Evolutionary conservation across 2,113 vertebrate genomes (phyloP).

Genomic region (Xiphophorus maculatus): DNA sequence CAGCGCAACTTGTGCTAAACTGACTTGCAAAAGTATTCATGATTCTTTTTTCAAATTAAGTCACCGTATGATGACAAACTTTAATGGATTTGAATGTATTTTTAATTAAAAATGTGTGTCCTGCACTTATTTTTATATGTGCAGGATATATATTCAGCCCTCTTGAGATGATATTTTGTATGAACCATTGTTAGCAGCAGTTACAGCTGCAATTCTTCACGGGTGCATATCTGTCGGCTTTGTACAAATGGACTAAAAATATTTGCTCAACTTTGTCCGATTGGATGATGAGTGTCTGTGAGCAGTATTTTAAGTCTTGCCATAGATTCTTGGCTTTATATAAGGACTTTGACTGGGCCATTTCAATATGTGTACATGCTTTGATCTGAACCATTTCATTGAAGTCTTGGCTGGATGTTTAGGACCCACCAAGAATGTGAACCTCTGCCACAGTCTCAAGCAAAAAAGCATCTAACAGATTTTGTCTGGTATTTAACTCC

Average conservation of each 20-base stretch:
- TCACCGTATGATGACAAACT: neutral
- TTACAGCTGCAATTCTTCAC: neutral
- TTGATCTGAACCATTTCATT: neutral
- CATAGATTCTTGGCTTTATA: neutral
- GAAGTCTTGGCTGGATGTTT: neutral
- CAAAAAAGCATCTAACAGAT: neutral
- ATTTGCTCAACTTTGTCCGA: neutral
- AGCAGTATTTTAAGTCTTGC: neutral
- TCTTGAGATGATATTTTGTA: neutral
- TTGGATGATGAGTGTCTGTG: neutral
- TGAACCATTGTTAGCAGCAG: neutral
- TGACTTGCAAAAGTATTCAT: neutral
- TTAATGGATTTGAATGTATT: neutral
- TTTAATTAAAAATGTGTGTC: neutral
- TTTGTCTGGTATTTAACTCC: neutral
- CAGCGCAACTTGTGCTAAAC: neutral
- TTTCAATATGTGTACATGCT: neutral
- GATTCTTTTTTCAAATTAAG: neutral
- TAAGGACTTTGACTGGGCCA: neutral
- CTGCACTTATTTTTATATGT: neutral
- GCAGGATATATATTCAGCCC: neutral
- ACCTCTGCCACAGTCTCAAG: neutral
- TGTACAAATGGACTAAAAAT: neutral
- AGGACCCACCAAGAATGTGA: neutral
- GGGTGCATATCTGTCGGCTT: neutral